These are phyloP conservation scores for Falco peregrinus DNA, from an alignment of 2,797 vertebrate genomes.

Conservation along the genomic window DNA sequence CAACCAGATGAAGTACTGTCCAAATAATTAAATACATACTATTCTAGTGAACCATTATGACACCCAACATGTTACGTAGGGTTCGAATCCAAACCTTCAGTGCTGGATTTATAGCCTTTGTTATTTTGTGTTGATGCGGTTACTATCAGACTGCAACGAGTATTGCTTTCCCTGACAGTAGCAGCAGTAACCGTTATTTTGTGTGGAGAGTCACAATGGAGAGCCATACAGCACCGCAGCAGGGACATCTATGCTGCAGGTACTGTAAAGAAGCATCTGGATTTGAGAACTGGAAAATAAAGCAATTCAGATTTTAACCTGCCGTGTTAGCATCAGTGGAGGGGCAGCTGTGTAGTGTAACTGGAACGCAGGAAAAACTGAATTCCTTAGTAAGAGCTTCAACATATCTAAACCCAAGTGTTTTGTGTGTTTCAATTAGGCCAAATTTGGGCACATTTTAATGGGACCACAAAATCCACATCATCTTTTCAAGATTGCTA, in stretches of 20 bases:
- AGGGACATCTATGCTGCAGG: not conserved
- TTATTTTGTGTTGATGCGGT: not conserved
- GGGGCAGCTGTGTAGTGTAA: not conserved
- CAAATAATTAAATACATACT: not conserved
- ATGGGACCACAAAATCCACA: not conserved
- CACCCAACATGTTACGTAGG: accelerated
- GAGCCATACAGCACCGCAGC: not conserved
- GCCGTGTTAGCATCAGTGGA: not conserved
- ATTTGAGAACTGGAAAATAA: not conserved
- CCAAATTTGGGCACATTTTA: not conserved
- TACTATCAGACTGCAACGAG: not conserved
- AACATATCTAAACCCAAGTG: not conserved
- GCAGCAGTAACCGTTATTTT: not conserved
- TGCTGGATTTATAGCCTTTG: not conserved
- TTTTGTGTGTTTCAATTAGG: not conserved
- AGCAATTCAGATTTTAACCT: not conserved
- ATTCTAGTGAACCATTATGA: not conserved
- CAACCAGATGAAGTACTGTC: not conserved
- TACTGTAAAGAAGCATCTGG: not conserved
- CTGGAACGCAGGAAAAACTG: not conserved
- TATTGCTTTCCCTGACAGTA: not conserved
- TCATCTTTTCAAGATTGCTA: not conserved
- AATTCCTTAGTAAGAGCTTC: not conserved
- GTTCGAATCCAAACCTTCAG: not conserved
- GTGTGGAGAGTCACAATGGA: not conserved